Evolutionary conservation across 2,797 vertebrate species (phyloP).

Genomic region (Prunella strophiata): DNA sequence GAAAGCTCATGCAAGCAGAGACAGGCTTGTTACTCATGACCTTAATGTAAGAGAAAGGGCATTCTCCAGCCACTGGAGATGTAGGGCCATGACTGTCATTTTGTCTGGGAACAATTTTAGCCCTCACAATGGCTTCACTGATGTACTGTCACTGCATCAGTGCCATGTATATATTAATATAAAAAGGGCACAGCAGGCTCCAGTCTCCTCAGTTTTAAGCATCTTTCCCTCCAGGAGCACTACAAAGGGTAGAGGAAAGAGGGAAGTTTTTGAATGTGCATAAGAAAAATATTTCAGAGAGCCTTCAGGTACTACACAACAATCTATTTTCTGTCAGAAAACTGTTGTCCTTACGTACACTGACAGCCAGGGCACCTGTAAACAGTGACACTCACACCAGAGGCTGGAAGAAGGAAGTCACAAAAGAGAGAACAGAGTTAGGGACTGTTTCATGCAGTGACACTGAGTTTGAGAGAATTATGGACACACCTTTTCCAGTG

Average conservation of each 20-base stretch:
- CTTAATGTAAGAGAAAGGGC: not conserved
- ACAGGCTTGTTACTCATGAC: not conserved
- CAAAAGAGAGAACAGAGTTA: not conserved
- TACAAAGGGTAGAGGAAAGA: not conserved
- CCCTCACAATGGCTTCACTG: not conserved
- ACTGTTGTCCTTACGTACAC: not conserved
- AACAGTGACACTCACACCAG: not conserved
- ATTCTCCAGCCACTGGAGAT: conserved; percentile 1
- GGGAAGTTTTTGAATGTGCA: not conserved
- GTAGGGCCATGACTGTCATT: not conserved
- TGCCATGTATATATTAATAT: not conserved
- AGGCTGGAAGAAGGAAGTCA: not conserved
- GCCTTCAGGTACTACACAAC: not conserved
- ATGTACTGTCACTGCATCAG: not conserved
- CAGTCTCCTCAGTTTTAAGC: not conserved
- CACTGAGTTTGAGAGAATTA: not conserved
- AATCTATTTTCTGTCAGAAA: not conserved
- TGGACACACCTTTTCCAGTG: not conserved
- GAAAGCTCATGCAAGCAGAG: not conserved
- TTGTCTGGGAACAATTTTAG: not conserved
- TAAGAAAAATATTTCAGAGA: not conserved
- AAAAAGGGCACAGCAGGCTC: not conserved
- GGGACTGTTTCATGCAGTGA: not conserved
- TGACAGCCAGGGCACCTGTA: not conserved
- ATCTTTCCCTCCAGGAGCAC: not conserved